Conservation (phyloP, 1,140 invertebrate species). For the Pygmarrhopalites habei region DNA sequence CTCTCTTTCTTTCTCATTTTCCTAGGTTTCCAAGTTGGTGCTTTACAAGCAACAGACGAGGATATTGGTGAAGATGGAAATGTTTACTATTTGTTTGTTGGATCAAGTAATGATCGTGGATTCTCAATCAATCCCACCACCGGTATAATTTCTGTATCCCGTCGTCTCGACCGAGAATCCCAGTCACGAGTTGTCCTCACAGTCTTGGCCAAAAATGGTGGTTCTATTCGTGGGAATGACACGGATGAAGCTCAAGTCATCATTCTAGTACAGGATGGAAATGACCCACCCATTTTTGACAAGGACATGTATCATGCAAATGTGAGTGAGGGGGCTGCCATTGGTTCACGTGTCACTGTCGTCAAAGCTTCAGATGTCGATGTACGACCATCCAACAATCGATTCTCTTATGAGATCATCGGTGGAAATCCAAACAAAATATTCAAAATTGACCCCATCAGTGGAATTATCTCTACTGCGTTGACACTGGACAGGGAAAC, state of each 20-base stretch:
- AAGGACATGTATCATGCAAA: constrained; percentile 63
- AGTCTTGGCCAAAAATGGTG: constrained; percentile 88
- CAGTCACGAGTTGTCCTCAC: constrained; percentile 82
- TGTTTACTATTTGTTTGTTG: constrained; percentile 85
- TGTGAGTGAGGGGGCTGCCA: constrained; percentile 65
- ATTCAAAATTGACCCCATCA: constrained; percentile 82
- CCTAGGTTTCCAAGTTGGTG: constrained; percentile 78
- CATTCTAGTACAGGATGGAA: constrained; percentile 87
- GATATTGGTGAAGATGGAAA: constrained; percentile 86
- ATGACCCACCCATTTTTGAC: constrained; percentile 87
- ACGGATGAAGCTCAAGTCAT: constrained; percentile 90
- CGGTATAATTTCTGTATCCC: constrained; percentile 72
- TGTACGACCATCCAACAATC: constrained; percentile 79
- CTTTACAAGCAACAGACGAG: constrained; percentile 80
- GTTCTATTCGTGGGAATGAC: constrained; percentile 80
- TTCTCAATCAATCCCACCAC: constrained; percentile 78
- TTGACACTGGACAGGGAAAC: constrained; percentile 73
- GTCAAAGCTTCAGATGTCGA: constrained; percentile 87
- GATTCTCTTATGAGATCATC: constrained; percentile 85
- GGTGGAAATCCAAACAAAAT: constrained; percentile 70
- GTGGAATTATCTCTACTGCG: constrained; percentile 71
- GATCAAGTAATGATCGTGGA: constrained; percentile 84
- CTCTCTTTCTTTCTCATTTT: too few relatives aligned
- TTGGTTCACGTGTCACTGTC: constrained; percentile 64
- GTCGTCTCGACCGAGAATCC: constrained; percentile 79